These are phyloP conservation scores for Doryteuthis pealeii DNA, from an alignment of 1,140 invertebrate species.

Conservation along the genomic window DNA sequence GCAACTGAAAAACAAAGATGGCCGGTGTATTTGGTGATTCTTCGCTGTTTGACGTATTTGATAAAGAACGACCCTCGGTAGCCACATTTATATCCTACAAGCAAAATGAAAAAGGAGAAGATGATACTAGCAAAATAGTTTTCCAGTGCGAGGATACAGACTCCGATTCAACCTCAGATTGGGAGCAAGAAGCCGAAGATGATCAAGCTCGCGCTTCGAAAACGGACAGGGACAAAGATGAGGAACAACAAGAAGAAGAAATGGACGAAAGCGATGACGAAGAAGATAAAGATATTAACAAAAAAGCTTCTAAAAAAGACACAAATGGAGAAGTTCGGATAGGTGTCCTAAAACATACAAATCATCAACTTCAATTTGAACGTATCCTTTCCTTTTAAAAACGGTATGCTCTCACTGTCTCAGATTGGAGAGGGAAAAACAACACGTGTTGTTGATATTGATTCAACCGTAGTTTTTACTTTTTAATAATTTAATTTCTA, in stretches of 20 bases:
- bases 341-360: slow-evolving; percentile 17
- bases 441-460: neutral
- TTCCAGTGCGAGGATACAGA: slow-evolving; percentile 25
- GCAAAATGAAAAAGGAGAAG: slow-evolving; percentile 25
- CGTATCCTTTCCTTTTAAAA: slow-evolving; percentile 34
- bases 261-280: slow-evolving; percentile 10
- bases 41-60: slow-evolving; percentile 52
- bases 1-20: slow-evolving; percentile 28
- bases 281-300: slow-evolving; percentile 21
- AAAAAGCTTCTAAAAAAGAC: neutral
- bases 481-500: too few species aligned
- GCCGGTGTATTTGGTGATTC: slow-evolving; percentile 47
- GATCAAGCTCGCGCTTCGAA: neutral
- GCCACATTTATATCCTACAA: slow-evolving; percentile 43
- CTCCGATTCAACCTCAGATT: slow-evolving; percentile 6
- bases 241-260: neutral
- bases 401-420: neutral
- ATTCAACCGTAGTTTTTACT: too few species aligned
- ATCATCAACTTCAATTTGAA: slow-evolving; percentile 36
- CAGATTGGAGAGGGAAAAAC: neutral
- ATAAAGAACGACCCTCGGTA: slow-evolving; percentile 42
- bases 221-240: slow-evolving; percentile 27
- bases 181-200: slow-evolving; percentile 8
- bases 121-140: slow-evolving; percentile 40
- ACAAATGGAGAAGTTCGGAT: slow-evolving; percentile 12